A percentile compares a stretch with the other conserved stretches of the same genome.
These are phyloP conservation scores for Drosophila ficusphila DNA, from an alignment of 1,140 invertebrate species.

Conservation along the genomic window DNA sequence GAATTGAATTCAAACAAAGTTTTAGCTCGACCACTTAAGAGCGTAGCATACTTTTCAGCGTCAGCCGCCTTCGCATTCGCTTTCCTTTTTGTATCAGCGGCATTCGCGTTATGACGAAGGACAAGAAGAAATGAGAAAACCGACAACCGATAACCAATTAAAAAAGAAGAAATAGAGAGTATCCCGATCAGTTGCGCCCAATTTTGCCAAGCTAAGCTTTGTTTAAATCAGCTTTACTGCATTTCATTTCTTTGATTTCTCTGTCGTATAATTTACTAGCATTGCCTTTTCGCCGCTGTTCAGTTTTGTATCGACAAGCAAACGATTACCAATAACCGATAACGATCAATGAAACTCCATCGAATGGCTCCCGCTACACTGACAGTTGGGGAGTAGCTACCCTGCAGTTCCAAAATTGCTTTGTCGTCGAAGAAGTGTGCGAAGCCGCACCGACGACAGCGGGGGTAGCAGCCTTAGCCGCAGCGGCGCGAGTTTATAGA, in stretches of 20 bases:
- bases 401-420: too few relatives aligned
- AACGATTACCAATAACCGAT: slow-evolving; percentile 30
- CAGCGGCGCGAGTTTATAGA: too few relatives aligned
- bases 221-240: slow-evolving; percentile 52
- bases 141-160: slow-evolving; percentile 20
- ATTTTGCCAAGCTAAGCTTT: slow-evolving; percentile 48
- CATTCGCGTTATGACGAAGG: slow-evolving; percentile 10
- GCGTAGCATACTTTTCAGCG: slow-evolving; percentile 44
- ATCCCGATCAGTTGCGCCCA: slow-evolving; percentile 49
- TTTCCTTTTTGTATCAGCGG: slow-evolving; percentile 31
- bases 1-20: slow-evolving; percentile 55
- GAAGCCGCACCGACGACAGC: too few relatives aligned
- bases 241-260: slow-evolving; percentile 42
- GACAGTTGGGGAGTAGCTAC: slow-evolving; percentile 26
- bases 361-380: slow-evolving; percentile 21
- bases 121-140: background rate
- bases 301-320: slow-evolving; percentile 33
- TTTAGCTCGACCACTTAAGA: slow-evolving; percentile 36
- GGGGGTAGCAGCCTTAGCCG: too few relatives aligned
- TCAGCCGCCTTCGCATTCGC: slow-evolving; percentile 39
- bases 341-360: slow-evolving; percentile 24
- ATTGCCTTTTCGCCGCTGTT: slow-evolving; percentile 48
- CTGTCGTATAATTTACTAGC: slow-evolving; percentile 44
- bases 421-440: too few relatives aligned
- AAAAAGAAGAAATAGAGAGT: slow-evolving; percentile 12